Percentiles rank a stretch among this genome's conserved stretches.
Evolutionary conservation across 2,888 invertebrate genomes (phyloP).

Genomic region (Cryptophagus acutangulus): DNA sequence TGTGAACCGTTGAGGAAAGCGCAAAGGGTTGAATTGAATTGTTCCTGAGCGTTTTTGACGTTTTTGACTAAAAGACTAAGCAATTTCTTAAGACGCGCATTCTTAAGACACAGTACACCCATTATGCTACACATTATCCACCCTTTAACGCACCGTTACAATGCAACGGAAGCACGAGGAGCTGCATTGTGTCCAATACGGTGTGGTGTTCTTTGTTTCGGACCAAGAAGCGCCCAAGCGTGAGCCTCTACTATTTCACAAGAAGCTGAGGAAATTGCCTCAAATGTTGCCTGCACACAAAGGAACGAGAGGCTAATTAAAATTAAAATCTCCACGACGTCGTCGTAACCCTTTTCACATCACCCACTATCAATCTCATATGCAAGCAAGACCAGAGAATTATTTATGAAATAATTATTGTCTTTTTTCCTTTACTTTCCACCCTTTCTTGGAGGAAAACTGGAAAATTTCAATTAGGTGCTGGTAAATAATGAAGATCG

Average conservation of each 20-base stretch:
- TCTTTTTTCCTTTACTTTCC: too few relatives aligned
- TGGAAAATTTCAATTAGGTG: too few relatives aligned
- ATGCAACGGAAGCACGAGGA: constrained; percentile 48
- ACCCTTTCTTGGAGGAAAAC: too few relatives aligned
- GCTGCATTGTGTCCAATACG: constrained; percentile 47
- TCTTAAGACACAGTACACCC: constrained; percentile 25
- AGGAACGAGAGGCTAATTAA: constrained; percentile 45
- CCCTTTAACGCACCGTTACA: constrained; percentile 50
- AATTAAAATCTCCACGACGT: constrained; percentile 30
- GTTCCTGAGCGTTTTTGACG: too few relatives aligned
- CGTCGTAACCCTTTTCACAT: too few relatives aligned
- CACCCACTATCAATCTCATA: too few relatives aligned
- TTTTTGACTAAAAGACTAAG: constrained; percentile 3
- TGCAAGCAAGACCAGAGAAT: too few relatives aligned
- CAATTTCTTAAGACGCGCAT: constrained; percentile 23
- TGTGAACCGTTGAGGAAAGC: too few relatives aligned
- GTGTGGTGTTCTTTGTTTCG: constrained; percentile 44
- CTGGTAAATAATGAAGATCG: too few relatives aligned
- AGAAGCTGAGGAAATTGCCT: constrained; percentile 46
- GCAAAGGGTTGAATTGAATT: too few relatives aligned
- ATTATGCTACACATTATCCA: constrained; percentile 46
- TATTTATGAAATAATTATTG: too few relatives aligned
- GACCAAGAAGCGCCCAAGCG: constrained; percentile 44
- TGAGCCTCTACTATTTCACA: constrained; percentile 28
- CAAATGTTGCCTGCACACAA: constrained; percentile 45